Evolutionary conservation across 1,140 invertebrate genomes (phyloP), one percentile per base, ranked within the genome.

Genomic region (Leptinotarsa lineolata): DNA sequence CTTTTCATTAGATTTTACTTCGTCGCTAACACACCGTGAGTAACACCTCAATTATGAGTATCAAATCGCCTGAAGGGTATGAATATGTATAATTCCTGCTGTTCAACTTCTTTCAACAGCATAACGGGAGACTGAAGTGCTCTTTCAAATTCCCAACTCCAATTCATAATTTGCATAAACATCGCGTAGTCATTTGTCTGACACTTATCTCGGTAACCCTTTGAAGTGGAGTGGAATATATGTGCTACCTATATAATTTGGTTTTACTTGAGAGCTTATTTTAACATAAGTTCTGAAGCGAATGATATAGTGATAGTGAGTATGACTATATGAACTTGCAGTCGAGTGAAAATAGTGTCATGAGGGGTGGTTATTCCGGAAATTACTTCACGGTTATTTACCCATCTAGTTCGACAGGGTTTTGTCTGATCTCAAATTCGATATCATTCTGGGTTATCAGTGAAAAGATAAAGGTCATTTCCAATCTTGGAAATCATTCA

Each of bases 191-290:
- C 48, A 54, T 54, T 54, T 54, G 48, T 54, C 48, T 15, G 48
- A 54, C n/a, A 54, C 48, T 54, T 18, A 54, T 54, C 48, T 54
- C 48, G n/a, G 48, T 54, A 54, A 54, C 48, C 48, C 48, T 54
- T 54, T 18, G n/a, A 54, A 54, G 48, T 54, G n/a, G 48, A 39
- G 15, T 54, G 48, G 48, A n/a, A 16, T 54, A 54, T 54, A 54
- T 39, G 30, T 39, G 30, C 48, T 54, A 18, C n/a, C 48, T 54
- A 54, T 54, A 54, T 54, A 54, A 54, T 54, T 54, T 54, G 48
- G n/a, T 54, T 13, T 18, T 18, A 54, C 48, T 54, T 2, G 15
- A 54, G 6, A 18, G n/a, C 15, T 54, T 16, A 54, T 54, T 54
- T 54, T 18, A 18, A 4, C 48, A 15, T 18, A 15, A 18, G n/a